A percentile compares a stretch with the other conserved stretches of the same genome.
Evolutionary conservation across 2,113 vertebrate species (phyloP).

Genomic region (Amazona vittata): DNA sequence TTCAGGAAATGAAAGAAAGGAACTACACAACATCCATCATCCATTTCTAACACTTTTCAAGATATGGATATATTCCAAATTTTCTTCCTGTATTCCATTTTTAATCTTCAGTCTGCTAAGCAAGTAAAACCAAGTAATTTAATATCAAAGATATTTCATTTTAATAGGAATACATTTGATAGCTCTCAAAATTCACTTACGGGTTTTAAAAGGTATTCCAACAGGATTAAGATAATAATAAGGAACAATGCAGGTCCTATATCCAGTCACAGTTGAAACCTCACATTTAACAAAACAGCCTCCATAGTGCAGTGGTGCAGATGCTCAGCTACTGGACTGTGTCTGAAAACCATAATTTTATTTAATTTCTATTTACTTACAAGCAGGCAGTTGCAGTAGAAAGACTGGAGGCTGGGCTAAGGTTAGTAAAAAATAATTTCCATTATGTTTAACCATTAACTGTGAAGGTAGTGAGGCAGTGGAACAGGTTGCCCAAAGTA

Average conservation of each 20-base stretch:
- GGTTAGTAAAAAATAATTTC: not conserved
- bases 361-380: not conserved
- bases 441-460: not conserved
- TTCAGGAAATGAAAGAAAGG: not conserved
- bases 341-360: not conserved
- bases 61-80: not conserved
- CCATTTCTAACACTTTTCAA: not conserved
- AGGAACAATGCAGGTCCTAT: not conserved
- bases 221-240: not conserved
- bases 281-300: not conserved
- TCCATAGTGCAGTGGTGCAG: not conserved
- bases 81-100: not conserved
- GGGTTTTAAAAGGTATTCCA: not conserved
- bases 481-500: not conserved
- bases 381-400: not conserved
- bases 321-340: not conserved
- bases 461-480: accelerated
- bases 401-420: not conserved
- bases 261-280: not conserved
- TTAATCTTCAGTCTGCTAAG: not conserved
- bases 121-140: not conserved
- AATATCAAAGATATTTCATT: not conserved
- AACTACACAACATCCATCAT: not conserved
- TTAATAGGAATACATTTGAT: not conserved
- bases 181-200: not conserved